These are phyloP conservation scores for Campoletis sonorensis DNA, from an alignment of 1,140 invertebrate genomes.

Conservation along the genomic window DNA sequence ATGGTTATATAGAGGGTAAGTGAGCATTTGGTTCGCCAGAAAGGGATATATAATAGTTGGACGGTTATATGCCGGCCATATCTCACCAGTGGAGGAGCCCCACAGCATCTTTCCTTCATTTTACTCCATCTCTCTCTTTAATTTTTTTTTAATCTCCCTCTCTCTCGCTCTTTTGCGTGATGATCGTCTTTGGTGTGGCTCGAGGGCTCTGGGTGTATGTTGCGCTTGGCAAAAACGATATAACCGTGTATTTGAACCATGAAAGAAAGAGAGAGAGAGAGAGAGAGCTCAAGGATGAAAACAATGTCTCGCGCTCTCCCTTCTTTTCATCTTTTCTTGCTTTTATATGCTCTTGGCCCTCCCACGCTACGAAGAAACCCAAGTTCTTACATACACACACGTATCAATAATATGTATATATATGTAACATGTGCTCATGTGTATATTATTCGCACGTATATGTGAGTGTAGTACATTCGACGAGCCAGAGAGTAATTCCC, in stretches of 20 bases:
- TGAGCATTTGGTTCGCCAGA: conserved; percentile 54
- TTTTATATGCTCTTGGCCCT: conserved; percentile 57
- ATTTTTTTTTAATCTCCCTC: conserved; percentile 53
- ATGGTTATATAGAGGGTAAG: conserved; percentile 16
- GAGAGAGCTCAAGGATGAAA: conserved; percentile 63
- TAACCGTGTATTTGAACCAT: conserved; percentile 61
- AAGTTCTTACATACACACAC: conserved; percentile 62
- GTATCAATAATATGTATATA: background rate
- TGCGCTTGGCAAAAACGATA: conserved; percentile 28
- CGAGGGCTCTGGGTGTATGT: conserved; percentile 35
- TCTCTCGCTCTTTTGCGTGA: conserved; percentile 17
- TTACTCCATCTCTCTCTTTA: background rate
- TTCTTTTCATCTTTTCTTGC: background rate
- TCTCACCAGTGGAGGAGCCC: conserved; percentile 68
- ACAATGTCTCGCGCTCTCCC: conserved; percentile 65
- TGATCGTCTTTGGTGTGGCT: conserved; percentile 34
- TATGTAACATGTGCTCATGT: background rate
- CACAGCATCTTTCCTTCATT: conserved; percentile 55
- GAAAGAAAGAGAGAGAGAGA: no score
- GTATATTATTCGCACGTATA: background rate
- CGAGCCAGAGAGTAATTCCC: conserved; percentile 74
- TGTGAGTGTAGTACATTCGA: conserved; percentile 50
- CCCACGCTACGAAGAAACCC: conserved; percentile 68
- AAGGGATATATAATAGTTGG: conserved; percentile 72
- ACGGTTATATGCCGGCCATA: conserved; percentile 73